Evolutionary conservation across 2,888 invertebrate genomes (phyloP).

Genomic region (Hemistola chrysoprasaria): DNA sequence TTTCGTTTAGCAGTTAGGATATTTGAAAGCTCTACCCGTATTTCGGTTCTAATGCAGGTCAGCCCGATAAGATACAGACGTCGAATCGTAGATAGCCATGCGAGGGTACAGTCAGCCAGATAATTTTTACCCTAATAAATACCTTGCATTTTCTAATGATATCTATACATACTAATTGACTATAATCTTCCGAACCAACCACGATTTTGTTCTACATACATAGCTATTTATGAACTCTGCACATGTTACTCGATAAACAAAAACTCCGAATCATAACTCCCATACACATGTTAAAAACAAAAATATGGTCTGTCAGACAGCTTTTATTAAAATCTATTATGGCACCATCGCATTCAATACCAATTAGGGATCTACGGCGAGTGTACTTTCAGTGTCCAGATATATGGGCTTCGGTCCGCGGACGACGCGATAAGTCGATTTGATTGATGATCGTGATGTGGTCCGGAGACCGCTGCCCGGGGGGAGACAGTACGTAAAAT

Average conservation of each 20-base stretch:
- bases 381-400: constrained; percentile 40
- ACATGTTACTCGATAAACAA: too few relatives aligned
- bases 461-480: constrained; percentile 15
- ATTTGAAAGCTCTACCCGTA: constrained; percentile 8
- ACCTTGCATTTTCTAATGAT: too few relatives aligned
- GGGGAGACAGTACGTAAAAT: too few relatives aligned
- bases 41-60: constrained; percentile 11
- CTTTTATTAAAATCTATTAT: constrained; percentile 21
- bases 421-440: constrained; percentile 58
- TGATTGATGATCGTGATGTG: constrained; percentile 53
- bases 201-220: too few relatives aligned
- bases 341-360: constrained; percentile 30
- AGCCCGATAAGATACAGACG: constrained; percentile 16
- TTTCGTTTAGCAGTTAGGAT: constrained; percentile 4
- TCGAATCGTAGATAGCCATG: constrained; percentile 12
- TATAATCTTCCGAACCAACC: too few relatives aligned
- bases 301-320: background rate
- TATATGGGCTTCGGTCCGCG: constrained; percentile 33
- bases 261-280: background rate
- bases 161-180: too few relatives aligned
- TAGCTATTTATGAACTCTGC: too few relatives aligned
- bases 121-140: background rate
- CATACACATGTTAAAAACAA: constrained; percentile 1
- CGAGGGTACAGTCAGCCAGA: constrained; percentile 7
- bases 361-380: constrained; percentile 35